Evolutionary conservation across 1,140 invertebrate genomes (phyloP), one percentile per base, ranked within the genome.

Genomic region (Drosophila tani): DNA sequence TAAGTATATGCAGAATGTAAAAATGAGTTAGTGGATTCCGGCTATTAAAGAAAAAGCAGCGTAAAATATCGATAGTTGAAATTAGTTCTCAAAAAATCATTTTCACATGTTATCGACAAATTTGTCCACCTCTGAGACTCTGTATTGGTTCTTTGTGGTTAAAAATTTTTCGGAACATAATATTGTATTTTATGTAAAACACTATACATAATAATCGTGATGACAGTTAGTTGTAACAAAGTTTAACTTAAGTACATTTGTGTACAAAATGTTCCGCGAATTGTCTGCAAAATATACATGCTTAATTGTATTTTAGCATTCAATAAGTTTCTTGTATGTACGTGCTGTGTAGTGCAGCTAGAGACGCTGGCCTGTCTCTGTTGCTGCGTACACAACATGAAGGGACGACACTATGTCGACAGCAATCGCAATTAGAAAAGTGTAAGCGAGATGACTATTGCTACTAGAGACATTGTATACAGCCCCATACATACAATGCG

Each of bases 101-200:
- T 38, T 57, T 35, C 35, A 7, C 21, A 21, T 60, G 32, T 58
- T 70, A 66, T 94, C 73, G 68, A 43, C 59, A 60, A 59, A 47
- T 21, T 73, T 60, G 93, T 66, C 93, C 94, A 58, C 92, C 79
- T 77, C 88, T 91, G 53, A 73, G 67, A 59, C 53, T 73, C 46
- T 71, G 70, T 76, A 75, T 69, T 77, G 55, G 49, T 77, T 78
- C 75, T 78, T 77, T 75, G 74, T 76, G 74, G 74, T 77, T 69
- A 77, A 77, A 66, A 77, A 77, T 51, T 77, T 77, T 69, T 78
- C 64, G 74, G 74, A 67, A 60, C 49, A 60, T 77, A 77, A 77
- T 69, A 56, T 78, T 68, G 64, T 47, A 55, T 69, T 78, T 77
- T 55, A 78, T 69, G 64, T 68, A 78, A 77, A 69, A 77, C 47